Percentiles rank a stretch among this genome's conserved stretches.
Evolutionary conservation across 2,888 invertebrate species (phyloP).

Genomic region (Caenorhabditis virilis): DNA sequence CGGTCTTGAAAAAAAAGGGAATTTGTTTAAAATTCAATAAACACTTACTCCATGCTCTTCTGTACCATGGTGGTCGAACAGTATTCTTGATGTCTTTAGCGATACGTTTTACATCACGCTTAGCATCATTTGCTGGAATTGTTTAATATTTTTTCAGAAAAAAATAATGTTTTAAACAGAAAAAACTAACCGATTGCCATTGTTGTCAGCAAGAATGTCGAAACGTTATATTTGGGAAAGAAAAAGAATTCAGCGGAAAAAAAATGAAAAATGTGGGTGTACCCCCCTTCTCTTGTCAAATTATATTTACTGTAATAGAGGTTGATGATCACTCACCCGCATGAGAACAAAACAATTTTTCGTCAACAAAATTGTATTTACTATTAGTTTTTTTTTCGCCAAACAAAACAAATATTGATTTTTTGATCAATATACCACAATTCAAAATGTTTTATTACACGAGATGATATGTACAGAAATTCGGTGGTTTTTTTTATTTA

Average conservation of each 20-base stretch:
- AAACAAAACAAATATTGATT: too few relatives aligned
- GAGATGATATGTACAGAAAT: too few relatives aligned
- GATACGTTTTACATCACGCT: constrained; percentile 32
- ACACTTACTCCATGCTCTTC: constrained; percentile 44
- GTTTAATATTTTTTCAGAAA: neutral
- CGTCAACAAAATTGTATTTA: constrained; percentile 1
- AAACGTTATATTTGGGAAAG: too few relatives aligned
- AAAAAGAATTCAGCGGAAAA: too few relatives aligned
- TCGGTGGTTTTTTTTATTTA: too few relatives aligned
- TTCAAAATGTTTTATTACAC: too few relatives aligned
- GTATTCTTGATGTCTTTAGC: constrained; percentile 42
- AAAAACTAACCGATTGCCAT: constrained; percentile 8
- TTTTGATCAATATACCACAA: too few relatives aligned
- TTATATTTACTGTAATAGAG: neutral
- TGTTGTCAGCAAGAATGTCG: neutral
- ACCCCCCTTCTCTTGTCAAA: neutral
- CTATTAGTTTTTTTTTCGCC: too few relatives aligned
- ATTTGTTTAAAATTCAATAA: neutral
- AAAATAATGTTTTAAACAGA: neutral
- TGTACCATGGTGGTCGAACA: constrained; percentile 47
- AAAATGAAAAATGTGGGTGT: neutral
- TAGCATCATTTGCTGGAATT: neutral
- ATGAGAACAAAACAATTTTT: neutral
- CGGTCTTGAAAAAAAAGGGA: constrained; percentile 38
- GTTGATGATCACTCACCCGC: neutral